Base-by-base conservation (phyloP, 2,888 invertebrate genomes). In the Tolmerus cingulatus region DNA sequence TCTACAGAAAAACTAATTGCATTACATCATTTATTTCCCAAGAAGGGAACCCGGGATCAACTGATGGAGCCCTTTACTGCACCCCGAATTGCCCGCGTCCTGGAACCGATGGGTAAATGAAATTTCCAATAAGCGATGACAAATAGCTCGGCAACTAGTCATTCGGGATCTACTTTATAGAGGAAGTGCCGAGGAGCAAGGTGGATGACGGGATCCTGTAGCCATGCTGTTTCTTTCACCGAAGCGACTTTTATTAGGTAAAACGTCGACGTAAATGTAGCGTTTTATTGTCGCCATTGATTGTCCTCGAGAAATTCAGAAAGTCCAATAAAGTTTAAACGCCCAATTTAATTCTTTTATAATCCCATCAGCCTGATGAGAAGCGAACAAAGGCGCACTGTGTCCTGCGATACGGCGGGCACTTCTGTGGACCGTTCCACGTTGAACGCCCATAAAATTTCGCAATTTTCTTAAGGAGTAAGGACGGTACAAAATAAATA, bases 1-100 rank as follows among this genome's bases (percentile, higher is more conserved):
- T 88, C 87, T 87, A 86, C 88, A 86, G 87, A 86, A 88, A 88
- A 87, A 88, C 88, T 88, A 88, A 88, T 88, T 88, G 87, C 88
- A 86, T 88, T 88, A 88, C 88, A 88, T 88, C 87, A 88, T 88
- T 88, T 88, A 88, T 88, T 82, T 87, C 66, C 78, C 84, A 74
- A 57, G 74, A 27, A 87, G 81, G 76, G 66, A 43, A 34, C 23
- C 23, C 46, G n/a, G 77, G 77, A 86, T 86, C 77, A 77, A 74
- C 51, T 77, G 77, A 9, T 37, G 46, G 55, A 37, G 86, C 74
- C 34, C 55, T 84, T 85, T 74, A 74, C 43, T 51, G 86, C 37
- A 55, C 57, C 19, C 43, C 27, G 74, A n/a, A 76, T n/a, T 76
- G 57, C 76, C 76, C 34, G 76, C 14, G 19, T 5, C 40, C 34